Base-by-base conservation (phyloP, 1,140 invertebrate genomes). In the Penaeus indicus region DNA sequence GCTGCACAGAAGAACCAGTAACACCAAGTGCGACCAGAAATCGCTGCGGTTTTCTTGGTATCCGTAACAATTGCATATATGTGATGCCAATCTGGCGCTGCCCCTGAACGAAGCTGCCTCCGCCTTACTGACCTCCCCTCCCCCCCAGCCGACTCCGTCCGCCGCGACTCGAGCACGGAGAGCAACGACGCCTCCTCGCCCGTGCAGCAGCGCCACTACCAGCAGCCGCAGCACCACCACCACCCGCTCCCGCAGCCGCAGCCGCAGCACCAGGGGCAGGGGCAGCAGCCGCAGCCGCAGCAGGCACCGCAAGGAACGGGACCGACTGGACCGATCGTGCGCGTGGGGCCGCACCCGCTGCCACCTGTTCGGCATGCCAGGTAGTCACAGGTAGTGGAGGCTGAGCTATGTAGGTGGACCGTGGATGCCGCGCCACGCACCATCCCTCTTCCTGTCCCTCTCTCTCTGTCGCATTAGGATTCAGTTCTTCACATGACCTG, bases 341-440 rank as follows among this genome's bases (percentile, higher is more conserved):
- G 86, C 64, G 86, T n/a, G 10, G 80, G 80, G 47, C 86, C 86
- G n/a, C 86, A 88, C 72, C 86, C 86, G 32, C 81, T 88, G 81
- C 86, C 86, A n/a, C 81, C 86, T 84, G 86, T 88, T 54, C 86
- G 86, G 72, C 86, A 64, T 88, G 86, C 86, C 86, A 88, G 86
- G 86, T 88, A 88, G 86, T 88, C 86, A 84, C 86, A 88, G 86
- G 86, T 88, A 88, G 86, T 84, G 86, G 81, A 88, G 86, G 86
- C 81, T 88, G 86, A 84, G 86, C 86, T 88, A 84, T 88, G 86
- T 88, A 84, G 86, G 86, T 88, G 86, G 86, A 88, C 64, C 72
- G 64, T 88, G 86, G 86, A 80, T 88, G 86, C 38, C 69, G 64
- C 81, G 78, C 69, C 86, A 47, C 81, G 69, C 86, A 86, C 85